Percentiles rank a stretch among this genome's conserved stretches.
These are phyloP conservation scores for Drosophila nigromelanica DNA, from an alignment of 1,140 invertebrate genomes.

Conservation along the genomic window DNA sequence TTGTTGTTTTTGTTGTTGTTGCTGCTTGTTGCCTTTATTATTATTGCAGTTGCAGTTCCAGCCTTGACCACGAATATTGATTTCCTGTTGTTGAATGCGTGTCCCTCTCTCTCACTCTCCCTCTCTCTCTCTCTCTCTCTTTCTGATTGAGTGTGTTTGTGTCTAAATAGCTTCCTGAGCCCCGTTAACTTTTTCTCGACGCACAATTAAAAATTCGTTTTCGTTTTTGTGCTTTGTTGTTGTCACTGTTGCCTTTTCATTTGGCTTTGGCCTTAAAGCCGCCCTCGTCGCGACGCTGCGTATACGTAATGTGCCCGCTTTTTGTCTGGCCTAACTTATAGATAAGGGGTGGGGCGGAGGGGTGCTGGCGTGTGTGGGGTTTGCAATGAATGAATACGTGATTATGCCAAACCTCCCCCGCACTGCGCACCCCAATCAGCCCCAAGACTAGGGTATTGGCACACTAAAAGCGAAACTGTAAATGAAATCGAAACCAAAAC, in stretches of 20 bases:
- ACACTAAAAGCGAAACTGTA: conserved; percentile 25
- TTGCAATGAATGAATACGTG: conserved; percentile 69
- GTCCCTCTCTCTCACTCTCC: conserved; percentile 8
- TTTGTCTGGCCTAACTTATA: conserved; percentile 6
- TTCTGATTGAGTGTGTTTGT: conserved; percentile 34
- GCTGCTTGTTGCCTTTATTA: conserved; percentile 10
- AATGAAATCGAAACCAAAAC: conserved; percentile 29
- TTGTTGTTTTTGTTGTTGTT: neutral
- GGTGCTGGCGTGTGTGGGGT: conserved; percentile 9
- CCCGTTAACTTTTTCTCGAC: conserved; percentile 47
- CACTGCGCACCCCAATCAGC: neutral
- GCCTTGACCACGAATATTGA: conserved; percentile 83
- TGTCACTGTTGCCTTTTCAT: conserved; percentile 38
- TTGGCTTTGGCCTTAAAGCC: conserved; percentile 64
- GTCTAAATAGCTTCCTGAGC: conserved; percentile 62
- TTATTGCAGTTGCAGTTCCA: conserved; percentile 42
- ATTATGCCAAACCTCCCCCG: conserved; percentile 43
- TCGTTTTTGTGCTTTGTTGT: conserved; percentile 31
- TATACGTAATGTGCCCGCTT: conserved; percentile 57
- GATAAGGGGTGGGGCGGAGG: neutral
- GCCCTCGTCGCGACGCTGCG: conserved; percentile 39
- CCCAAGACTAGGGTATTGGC: conserved; percentile 35
- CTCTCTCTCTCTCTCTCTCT: conserved; percentile 29
- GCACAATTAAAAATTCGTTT: conserved; percentile 49
- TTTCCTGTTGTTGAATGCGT: conserved; percentile 64